Percentiles rank a stretch among this genome's conserved stretches.
Conservation (phyloP, 2,888 invertebrate genomes). For the Calameuta pallipes region DNA sequence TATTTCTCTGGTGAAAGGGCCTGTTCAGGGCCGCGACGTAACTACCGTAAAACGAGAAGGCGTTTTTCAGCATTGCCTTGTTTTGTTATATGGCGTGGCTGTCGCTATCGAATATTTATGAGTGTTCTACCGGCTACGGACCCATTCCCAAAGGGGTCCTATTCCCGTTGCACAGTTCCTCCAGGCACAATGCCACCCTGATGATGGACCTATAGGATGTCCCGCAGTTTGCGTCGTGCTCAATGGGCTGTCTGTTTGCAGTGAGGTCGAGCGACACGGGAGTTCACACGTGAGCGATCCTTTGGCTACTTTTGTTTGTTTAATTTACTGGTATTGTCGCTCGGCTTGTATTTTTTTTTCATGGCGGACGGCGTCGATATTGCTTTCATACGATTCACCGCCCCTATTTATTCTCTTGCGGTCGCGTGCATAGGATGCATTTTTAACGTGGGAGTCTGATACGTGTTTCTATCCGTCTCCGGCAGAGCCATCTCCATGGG, state of each 20-base stretch:
- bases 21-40: background rate
- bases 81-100: background rate
- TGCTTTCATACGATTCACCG: background rate
- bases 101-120: constrained; percentile 17
- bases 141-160: background rate
- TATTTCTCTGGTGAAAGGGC: background rate
- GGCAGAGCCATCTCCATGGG: background rate
- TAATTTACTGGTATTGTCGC: constrained; percentile 57
- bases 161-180: constrained; percentile 13
- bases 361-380: background rate
- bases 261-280: constrained; percentile 44
- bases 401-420: constrained; percentile 17
- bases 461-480: background rate
- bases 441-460: constrained; percentile 38
- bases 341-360: constrained; percentile 16
- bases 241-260: constrained; percentile 52
- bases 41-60: background rate
- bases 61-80: background rate
- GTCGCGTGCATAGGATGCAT: constrained; percentile 14
- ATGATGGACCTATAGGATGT: constrained; percentile 42
- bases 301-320: constrained; percentile 48
- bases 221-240: constrained; percentile 43
- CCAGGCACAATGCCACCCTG: constrained; percentile 51
- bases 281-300: constrained; percentile 18
- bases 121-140: constrained; percentile 6